Evolutionary conservation across 2,797 vertebrate species (phyloP), one percentile per base, ranked within the genome.

Genomic region (Rhynchonycteris naso): DNA sequence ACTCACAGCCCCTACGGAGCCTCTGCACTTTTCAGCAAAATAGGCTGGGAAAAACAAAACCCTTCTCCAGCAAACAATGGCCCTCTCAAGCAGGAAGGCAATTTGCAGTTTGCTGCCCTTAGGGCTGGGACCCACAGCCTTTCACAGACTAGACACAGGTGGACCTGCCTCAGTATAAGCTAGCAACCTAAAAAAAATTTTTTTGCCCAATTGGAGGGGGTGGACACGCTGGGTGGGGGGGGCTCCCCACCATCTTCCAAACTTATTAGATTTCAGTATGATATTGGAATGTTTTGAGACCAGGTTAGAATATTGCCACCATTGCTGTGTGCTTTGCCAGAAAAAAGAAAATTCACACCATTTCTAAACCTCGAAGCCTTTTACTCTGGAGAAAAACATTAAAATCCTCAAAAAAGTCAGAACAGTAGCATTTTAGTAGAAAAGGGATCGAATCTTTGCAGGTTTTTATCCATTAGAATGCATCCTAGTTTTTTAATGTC

Each of bases 201-300:
- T n/a, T n/a, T n/a, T n/a, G n/a, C n/a, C n/a, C n/a, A n/a, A n/a
- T n/a, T n/a, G n/a, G n/a, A n/a, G n/a, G n/a, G n/a, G n/a, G n/a
- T n/a, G n/a, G n/a, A n/a, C n/a, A n/a, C n/a, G n/a, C n/a, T n/a
- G n/a, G n/a, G n/a, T n/a, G n/a, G n/a, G n/a, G n/a, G n/a, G n/a
- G n/a, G n/a, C 58, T 72, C 52, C 28, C 79, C 19, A 35, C 21
- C 59, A 63, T 35, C 26, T 86, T 4, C 14, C 38, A 61, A 43
- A 81, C 18, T 63, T 38, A 54, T 66, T 80, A 89, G 74, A 30
- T 15, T 90, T 90, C 65, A 66, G 19, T 63, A 24, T 38, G 13
- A 8, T 63, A 18, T 15, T 72, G n/a, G 78, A 83, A 72, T 93
- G 24, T 59, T 90, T 81, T 88, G 90, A 95, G 38, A 47, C 18